Evolutionary conservation across 2,888 invertebrate species (phyloP).

Genomic region (Chrysolina oricalcia): DNA sequence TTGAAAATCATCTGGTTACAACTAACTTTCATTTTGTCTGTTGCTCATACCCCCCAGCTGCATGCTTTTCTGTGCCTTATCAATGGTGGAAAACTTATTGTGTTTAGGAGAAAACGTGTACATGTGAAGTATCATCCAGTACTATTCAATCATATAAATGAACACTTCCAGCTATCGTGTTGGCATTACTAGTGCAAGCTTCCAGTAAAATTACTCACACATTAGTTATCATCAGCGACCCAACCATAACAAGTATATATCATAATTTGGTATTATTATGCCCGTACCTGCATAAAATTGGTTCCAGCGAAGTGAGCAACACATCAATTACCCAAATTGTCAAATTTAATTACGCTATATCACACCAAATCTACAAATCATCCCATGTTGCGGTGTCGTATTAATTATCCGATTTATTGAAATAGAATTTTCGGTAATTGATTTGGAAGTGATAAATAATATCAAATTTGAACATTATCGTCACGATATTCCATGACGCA

Average conservation of each 20-base stretch:
- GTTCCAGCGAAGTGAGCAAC: slow-evolving; percentile 26
- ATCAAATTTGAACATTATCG: not conserved
- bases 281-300: slow-evolving; percentile 21
- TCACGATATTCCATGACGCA: not conserved
- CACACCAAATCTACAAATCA: slow-evolving; percentile 30
- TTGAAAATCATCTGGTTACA: no score
- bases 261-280: slow-evolving; percentile 6
- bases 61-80: no score
- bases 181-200: not conserved
- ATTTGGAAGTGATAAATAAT: slow-evolving; percentile 24
- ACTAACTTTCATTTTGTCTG: no score
- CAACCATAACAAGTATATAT: not conserved
- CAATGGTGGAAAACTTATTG: no score
- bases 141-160: not conserved
- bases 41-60: no score
- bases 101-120: not conserved
- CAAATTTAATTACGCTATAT: slow-evolving; percentile 23
- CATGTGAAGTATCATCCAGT: not conserved
- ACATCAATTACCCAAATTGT: slow-evolving; percentile 30
- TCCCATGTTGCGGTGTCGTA: slow-evolving; percentile 3
- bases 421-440: slow-evolving; percentile 25
- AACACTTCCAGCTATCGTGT: not conserved
- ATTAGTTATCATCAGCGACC: not conserved
- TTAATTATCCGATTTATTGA: slow-evolving; percentile 26
- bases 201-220: slow-evolving; percentile 10